Conservation (phyloP, 2,797 vertebrate genomes). For the Knipowitschia caucasica region DNA sequence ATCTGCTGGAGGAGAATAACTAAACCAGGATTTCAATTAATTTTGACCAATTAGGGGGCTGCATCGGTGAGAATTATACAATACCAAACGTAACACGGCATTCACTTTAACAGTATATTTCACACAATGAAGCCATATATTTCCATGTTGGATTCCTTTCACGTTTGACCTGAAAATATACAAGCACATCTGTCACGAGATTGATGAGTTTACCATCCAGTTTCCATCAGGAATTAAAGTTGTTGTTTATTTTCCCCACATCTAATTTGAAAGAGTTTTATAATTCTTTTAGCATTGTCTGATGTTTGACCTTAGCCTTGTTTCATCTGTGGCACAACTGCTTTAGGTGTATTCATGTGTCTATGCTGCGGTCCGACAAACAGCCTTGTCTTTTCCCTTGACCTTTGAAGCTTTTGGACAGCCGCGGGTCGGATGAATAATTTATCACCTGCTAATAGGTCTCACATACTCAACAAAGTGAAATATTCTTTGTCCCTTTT, state of each 20-base stretch:
- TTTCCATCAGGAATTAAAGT: neutral
- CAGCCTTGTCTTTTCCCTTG: constrained; percentile 24
- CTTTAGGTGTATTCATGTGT: constrained; percentile 19
- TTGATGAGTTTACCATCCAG: neutral
- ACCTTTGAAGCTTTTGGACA: constrained; percentile 40
- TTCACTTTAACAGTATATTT: no score
- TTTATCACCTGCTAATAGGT: constrained; percentile 24
- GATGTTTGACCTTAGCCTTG: constrained; percentile 18
- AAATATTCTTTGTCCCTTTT: neutral
- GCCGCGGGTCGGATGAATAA: constrained; percentile 25
- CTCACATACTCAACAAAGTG: constrained; percentile 6
- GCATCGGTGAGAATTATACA: no score
- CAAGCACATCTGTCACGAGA: no score
- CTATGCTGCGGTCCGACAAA: constrained; percentile 11
- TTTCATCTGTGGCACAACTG: constrained; percentile 17
- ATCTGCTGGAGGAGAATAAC: no score
- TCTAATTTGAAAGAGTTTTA: constrained; percentile 4
- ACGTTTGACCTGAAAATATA: no score
- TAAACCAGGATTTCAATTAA: no score
- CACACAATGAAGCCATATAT: no score
- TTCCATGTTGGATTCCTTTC: no score
- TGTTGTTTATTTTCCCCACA: neutral
- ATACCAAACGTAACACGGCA: no score
- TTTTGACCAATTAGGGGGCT: no score
- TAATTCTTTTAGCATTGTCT: constrained; percentile 17